Evolutionary conservation across 2,113 vertebrate genomes (phyloP).

Genomic region (Heterotilapia buettikoferi): DNA sequence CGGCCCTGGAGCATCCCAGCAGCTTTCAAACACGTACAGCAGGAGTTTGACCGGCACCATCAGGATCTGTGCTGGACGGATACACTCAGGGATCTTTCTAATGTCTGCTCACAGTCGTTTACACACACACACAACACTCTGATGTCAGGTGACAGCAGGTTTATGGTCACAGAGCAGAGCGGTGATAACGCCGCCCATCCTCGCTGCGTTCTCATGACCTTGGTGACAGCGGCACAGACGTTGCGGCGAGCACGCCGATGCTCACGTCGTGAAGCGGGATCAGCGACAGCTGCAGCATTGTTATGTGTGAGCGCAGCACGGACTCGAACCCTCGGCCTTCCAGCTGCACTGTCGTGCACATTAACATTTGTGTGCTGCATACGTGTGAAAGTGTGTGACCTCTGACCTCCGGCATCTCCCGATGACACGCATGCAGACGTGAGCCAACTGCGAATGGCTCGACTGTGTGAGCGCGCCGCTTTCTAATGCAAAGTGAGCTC

Average conservation of each 20-base stretch:
- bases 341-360: background rate
- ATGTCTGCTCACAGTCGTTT: background rate
- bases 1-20: background rate
- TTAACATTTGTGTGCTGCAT: conserved; percentile 22
- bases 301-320: background rate
- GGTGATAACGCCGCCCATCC: background rate
- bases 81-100: background rate
- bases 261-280: rapidly evolving
- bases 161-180: background rate
- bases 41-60: background rate
- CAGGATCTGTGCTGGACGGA: background rate
- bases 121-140: background rate
- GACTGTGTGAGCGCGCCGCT: background rate
- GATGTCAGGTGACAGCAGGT: background rate
- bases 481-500: conserved; percentile 38
- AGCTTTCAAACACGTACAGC: background rate
- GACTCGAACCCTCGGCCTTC: background rate
- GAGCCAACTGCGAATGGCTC: background rate
- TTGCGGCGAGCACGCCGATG: background rate
- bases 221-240: background rate
- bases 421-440: background rate
- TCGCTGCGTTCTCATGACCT: background rate
- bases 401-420: background rate
- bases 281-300: background rate
- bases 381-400: conserved; percentile 1